Conservation (phyloP, 64 coral and sea anemone genomes). For the Orbicella faveolata region DNA sequence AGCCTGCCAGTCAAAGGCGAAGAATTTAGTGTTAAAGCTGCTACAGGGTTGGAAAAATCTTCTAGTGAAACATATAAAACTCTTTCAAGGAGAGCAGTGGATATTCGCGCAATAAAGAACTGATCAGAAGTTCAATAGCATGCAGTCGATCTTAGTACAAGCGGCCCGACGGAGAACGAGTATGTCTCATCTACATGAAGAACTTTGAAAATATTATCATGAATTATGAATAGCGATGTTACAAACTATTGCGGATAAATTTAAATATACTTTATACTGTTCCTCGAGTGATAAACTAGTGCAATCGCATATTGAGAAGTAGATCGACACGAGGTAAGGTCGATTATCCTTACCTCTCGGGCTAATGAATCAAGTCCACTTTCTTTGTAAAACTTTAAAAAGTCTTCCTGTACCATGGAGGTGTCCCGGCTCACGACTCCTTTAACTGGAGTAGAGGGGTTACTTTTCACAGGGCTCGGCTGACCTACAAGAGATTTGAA, state of each 20-base stretch:
- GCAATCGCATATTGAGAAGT: background rate
- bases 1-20: slow-evolving; percentile 58
- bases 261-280: slow-evolving; percentile 51
- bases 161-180: background rate
- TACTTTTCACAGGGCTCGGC: slow-evolving; percentile 88
- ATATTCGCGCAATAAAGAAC: background rate
- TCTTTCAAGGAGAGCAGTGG: background rate
- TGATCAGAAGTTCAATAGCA: background rate
- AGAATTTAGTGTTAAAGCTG: background rate
- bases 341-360: slow-evolving; percentile 66
- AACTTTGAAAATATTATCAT: slow-evolving; percentile 56
- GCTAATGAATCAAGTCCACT: slow-evolving; percentile 74
- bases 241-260: slow-evolving; percentile 61
- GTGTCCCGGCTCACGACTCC: slow-evolving; percentile 58
- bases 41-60: background rate
- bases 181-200: background rate
- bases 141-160: background rate
- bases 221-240: slow-evolving; percentile 67
- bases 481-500: slow-evolving; percentile 91
- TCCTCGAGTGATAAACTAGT: slow-evolving; percentile 12
- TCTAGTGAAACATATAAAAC: background rate
- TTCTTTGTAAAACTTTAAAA: slow-evolving; percentile 86
- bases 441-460: slow-evolving; percentile 76
- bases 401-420: slow-evolving; percentile 69
- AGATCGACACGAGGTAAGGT: background rate